Conservation (phyloP, 2,113 vertebrate species). For the Pampusana beccarii region DNA sequence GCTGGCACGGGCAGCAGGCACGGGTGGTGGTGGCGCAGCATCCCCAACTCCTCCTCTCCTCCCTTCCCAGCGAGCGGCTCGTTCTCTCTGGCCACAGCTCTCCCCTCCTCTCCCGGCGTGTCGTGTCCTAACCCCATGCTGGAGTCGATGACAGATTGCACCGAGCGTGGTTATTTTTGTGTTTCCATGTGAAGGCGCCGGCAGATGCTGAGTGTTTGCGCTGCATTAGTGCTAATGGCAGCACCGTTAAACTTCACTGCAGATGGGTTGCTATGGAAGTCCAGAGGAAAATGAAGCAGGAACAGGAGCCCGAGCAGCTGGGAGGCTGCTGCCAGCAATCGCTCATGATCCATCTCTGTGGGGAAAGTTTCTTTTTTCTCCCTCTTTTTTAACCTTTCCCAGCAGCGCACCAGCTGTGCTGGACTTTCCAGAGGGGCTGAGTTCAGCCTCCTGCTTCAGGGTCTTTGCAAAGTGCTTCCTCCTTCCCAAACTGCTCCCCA, state of each 20-base stretch:
- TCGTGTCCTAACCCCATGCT: background rate
- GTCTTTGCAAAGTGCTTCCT: background rate
- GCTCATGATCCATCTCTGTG: constrained; percentile 28
- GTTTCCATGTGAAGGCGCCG: constrained; percentile 78
- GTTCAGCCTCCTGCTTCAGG: background rate
- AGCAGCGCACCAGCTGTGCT: accelerated
- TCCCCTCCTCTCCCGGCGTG: background rate
- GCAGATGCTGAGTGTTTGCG: constrained; percentile 88
- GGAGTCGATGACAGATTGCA: constrained; percentile 42
- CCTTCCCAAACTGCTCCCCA: too few relatives aligned
- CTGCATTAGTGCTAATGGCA: constrained; percentile 92
- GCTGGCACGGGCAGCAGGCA: background rate
- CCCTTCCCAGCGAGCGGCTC: background rate
- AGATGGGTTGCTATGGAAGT: constrained; percentile 88
- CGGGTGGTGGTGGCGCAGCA: background rate
- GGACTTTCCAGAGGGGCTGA: background rate
- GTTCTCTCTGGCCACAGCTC: constrained; percentile 36
- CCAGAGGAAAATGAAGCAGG: constrained; percentile 61
- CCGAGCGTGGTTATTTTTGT: constrained; percentile 59
- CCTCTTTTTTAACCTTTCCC: background rate
- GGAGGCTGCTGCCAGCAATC: constrained; percentile 83
- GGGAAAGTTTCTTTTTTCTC: background rate
- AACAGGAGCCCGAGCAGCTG: constrained; percentile 70
- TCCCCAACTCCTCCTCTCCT: background rate
- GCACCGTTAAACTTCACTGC: constrained; percentile 84